A percentile compares a stretch with the other conserved stretches of the same genome.
Conservation (phyloP, 2,888 invertebrate species). For the Leucophenga montana region DNA sequence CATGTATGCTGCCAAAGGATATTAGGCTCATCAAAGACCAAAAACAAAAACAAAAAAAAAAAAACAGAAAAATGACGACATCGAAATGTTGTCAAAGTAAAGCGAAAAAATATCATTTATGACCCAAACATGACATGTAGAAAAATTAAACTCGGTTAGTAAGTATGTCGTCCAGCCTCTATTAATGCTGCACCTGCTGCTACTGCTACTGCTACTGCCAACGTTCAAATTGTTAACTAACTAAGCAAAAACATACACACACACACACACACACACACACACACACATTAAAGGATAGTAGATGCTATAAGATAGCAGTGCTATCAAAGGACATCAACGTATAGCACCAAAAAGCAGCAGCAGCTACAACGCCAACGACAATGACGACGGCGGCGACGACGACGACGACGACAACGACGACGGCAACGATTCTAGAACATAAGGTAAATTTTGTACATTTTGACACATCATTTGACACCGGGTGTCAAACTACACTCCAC, state of each 20-base stretch:
- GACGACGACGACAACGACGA: too few relatives aligned
- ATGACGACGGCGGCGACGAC: too few relatives aligned
- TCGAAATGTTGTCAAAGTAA: not conserved
- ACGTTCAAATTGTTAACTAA: too few relatives aligned
- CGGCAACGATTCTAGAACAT: constrained; percentile 37
- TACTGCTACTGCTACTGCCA: too few relatives aligned
- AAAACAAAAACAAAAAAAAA: too few relatives aligned
- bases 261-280: constrained; percentile 16
- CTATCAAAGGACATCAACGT: too few relatives aligned
- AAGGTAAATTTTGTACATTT: constrained; percentile 60
- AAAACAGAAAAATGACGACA: too few relatives aligned
- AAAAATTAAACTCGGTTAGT: constrained; percentile 4
- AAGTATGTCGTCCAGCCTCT: not conserved
- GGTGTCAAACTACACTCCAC: constrained; percentile 49
- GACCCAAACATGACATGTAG: constrained; percentile 58
- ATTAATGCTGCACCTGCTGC: constrained; percentile 26
- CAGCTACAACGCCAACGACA: too few relatives aligned
- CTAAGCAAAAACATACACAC: constrained; percentile 39
- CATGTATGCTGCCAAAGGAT: not conserved
- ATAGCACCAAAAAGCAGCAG: too few relatives aligned
- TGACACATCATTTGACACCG: constrained; percentile 69
- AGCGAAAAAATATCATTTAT: constrained; percentile 65
- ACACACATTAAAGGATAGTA: not conserved
- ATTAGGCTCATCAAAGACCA: not conserved
- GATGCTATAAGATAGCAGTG: too few relatives aligned